Conservation (phyloP, 64 coral and sea anemone species). For the Anthopleura sola region DNA sequence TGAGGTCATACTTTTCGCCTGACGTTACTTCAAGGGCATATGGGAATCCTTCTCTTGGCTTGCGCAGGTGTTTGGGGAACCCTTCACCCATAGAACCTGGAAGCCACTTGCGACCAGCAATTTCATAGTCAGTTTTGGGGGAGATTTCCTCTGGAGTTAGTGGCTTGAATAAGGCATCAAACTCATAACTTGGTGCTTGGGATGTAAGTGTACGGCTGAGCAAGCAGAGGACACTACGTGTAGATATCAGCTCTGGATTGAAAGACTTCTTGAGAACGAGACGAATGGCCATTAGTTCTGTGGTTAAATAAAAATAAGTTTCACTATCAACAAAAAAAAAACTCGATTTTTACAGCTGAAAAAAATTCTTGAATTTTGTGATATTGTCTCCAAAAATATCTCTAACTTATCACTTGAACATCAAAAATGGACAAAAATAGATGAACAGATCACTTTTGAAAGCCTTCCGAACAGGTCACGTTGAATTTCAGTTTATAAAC, state of each 20-base stretch:
- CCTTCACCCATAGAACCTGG: conserved; percentile 42
- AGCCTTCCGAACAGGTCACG: too few relatives aligned
- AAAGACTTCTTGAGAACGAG: background rate
- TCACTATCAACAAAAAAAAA: background rate
- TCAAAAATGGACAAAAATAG: too few relatives aligned
- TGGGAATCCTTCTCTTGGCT: conserved; percentile 49
- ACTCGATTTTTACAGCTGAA: too few relatives aligned
- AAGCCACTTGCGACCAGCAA: conserved; percentile 54
- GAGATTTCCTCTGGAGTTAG: conserved; percentile 31
- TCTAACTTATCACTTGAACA: too few relatives aligned
- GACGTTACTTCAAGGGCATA: conserved; percentile 36
- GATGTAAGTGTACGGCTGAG: background rate
- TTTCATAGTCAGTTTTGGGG: conserved; percentile 20
- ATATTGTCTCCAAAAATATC: too few relatives aligned
- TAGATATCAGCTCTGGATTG: background rate
- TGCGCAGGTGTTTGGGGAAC: conserved; percentile 63
- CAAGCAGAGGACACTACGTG: background rate
- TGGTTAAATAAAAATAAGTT: background rate
- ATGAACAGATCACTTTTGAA: too few relatives aligned
- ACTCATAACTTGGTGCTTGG: background rate
- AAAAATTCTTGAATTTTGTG: too few relatives aligned
- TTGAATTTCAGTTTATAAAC: too few relatives aligned
- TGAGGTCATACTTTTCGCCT: conserved; percentile 1
- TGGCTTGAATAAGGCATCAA: conserved; percentile 3
- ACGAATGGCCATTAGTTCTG: background rate